Conservation (phyloP, 2,113 vertebrate species). For the Alectura lathami region DNA sequence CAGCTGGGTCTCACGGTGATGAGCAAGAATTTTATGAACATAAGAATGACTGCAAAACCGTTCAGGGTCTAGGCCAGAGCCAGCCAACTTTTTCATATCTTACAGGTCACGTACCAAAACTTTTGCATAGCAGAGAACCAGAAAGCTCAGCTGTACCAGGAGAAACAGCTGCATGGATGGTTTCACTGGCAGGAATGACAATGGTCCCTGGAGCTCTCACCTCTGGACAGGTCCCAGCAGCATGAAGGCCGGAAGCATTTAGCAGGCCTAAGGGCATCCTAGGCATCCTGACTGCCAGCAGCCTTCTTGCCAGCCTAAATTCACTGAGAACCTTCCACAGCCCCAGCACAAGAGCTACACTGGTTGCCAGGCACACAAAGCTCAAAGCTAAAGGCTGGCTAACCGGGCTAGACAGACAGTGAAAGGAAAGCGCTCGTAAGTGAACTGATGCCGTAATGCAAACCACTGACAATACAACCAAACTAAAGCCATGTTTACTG, state of each 20-base stretch:
- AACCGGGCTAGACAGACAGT: neutral
- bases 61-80: neutral
- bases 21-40: fast-evolving
- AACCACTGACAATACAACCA: neutral
- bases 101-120: neutral
- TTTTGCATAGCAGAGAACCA: neutral
- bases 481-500: neutral
- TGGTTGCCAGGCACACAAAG: neutral
- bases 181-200: neutral
- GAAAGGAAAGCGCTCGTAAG: neutral
- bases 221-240: neutral
- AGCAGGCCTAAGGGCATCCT: too few species aligned
- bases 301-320: neutral
- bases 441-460: neutral
- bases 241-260: neutral
- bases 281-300: neutral
- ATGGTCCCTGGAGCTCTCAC: neutral
- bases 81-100: neutral
- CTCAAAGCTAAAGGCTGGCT: neutral
- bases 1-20: fast-evolving
- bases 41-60: neutral
- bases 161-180: neutral
- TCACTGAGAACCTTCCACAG: neutral
- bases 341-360: neutral
- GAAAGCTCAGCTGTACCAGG: neutral